Conservation (phyloP, 1,140 invertebrate genomes). For the Tetraneura akinire region DNA sequence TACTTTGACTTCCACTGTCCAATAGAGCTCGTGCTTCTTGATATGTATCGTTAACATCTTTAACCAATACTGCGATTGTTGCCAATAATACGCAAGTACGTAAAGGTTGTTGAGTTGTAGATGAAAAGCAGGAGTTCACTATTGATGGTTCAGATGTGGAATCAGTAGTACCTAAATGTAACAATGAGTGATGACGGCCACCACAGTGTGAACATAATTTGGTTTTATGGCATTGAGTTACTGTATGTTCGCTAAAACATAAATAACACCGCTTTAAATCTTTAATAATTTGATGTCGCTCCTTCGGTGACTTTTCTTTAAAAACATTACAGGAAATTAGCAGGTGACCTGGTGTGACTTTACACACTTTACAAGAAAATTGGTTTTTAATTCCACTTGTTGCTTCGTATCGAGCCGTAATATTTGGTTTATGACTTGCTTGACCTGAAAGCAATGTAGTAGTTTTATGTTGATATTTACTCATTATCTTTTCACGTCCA, state of each 20-base stretch:
- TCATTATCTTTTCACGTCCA: neutral
- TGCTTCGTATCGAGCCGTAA: too few relatives aligned
- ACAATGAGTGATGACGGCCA: neutral
- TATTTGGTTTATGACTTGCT: neutral
- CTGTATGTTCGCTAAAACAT: neutral
- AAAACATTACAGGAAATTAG: neutral
- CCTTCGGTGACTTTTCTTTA: neutral
- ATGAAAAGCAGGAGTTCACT: too few relatives aligned
- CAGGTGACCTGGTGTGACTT: neutral
- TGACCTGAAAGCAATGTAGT: neutral
- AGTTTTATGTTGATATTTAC: neutral
- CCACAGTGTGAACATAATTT: neutral
- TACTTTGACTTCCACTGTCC: too few relatives aligned
- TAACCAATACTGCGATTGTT: too few relatives aligned
- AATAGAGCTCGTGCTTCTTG: too few relatives aligned
- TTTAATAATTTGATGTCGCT: neutral
- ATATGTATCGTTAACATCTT: too few relatives aligned
- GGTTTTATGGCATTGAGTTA: neutral
- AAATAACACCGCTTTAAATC: neutral
- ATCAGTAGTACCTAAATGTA: neutral
- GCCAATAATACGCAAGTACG: too few relatives aligned
- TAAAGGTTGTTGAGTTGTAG: too few relatives aligned
- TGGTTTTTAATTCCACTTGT: neutral
- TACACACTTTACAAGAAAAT: neutral
- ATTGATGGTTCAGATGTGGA: too few relatives aligned